A percentile compares a stretch with the other conserved stretches of the same genome.
phyloP scores from a whole-genome alignment of 2,888 invertebrate genomes.

The Philereme vetulata region DNA sequence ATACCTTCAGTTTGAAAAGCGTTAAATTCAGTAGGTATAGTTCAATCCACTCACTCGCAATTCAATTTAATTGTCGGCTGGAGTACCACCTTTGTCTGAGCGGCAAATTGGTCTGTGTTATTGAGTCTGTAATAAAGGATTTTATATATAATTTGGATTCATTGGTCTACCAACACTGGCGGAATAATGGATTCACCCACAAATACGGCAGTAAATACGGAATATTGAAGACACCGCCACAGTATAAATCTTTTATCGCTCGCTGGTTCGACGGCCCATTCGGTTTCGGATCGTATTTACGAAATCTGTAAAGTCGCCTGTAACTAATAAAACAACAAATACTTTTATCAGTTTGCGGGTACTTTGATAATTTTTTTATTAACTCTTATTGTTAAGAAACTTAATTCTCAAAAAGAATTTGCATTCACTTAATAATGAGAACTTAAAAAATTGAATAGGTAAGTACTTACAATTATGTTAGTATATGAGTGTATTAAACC shows the following conservation, averaged over 20 bases:
- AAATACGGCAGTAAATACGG: conserved; percentile 39
- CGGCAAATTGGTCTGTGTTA: conserved; percentile 15
- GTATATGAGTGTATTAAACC: no score
- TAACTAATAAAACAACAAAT: conserved; percentile 36
- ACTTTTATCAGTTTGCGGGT: conserved; percentile 31
- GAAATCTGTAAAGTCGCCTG: conserved; percentile 28
- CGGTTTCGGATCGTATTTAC: conserved; percentile 28
- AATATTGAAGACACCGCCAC: conserved; percentile 39
- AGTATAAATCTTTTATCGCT: conserved; percentile 38
- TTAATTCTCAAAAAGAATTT: no score
- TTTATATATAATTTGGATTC: conserved; percentile 47
- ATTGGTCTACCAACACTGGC: conserved; percentile 43
- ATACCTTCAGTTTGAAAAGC: no score
- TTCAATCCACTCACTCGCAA: conserved; percentile 5
- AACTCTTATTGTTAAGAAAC: no score
- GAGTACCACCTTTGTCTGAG: conserved; percentile 16
- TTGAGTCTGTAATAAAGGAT: conserved; percentile 34
- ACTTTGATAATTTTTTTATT: conserved; percentile 29
- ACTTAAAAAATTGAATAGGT: no score
- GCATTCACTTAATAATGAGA: no score
- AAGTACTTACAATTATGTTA: no score
- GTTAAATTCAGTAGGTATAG: not conserved
- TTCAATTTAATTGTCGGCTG: conserved; percentile 8
- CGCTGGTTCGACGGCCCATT: conserved; percentile 27
- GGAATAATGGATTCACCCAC: conserved; percentile 44